Conservation (phyloP, 2,797 vertebrate species). For the Ctenochaetus hawaiiensis region DNA sequence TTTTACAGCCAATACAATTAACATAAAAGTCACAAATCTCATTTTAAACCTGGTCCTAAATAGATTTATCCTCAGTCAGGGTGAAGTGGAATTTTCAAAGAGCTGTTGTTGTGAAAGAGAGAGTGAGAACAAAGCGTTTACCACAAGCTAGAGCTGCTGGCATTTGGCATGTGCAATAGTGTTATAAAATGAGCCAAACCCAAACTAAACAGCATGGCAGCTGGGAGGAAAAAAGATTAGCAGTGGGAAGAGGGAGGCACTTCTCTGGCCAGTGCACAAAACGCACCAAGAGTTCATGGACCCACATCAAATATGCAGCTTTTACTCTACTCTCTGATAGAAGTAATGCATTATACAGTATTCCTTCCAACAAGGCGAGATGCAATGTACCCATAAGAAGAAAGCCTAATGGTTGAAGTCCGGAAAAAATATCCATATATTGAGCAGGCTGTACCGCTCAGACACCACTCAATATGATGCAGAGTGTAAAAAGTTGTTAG, state of each 20-base stretch:
- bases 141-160: slow-evolving; percentile 48
- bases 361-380: slow-evolving; percentile 27
- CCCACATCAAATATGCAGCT: slow-evolving; percentile 53
- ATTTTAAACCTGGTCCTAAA: slow-evolving; percentile 50
- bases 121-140: slow-evolving; percentile 61
- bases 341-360: slow-evolving; percentile 51
- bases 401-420: neutral
- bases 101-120: slow-evolving; percentile 43
- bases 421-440: neutral
- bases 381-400: slow-evolving; percentile 36
- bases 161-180: slow-evolving; percentile 44
- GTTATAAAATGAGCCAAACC: slow-evolving; percentile 59
- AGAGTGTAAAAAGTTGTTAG: no score
- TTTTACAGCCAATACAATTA: neutral
- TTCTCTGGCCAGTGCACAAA: slow-evolving; percentile 68
- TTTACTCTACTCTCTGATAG: slow-evolving; percentile 52
- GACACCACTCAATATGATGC: no score
- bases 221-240: slow-evolving; percentile 53
- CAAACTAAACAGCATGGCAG: slow-evolving; percentile 58
- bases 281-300: slow-evolving; percentile 47
- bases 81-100: slow-evolving; percentile 59
- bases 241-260: slow-evolving; percentile 46
- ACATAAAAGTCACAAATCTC: slow-evolving; percentile 35
- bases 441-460: no score
- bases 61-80: slow-evolving; percentile 29